A percentile compares a stretch with the other conserved stretches of the same genome.
phyloP scores from a whole-genome alignment of 2,113 vertebrate genomes.

The Lepus americanus region DNA sequence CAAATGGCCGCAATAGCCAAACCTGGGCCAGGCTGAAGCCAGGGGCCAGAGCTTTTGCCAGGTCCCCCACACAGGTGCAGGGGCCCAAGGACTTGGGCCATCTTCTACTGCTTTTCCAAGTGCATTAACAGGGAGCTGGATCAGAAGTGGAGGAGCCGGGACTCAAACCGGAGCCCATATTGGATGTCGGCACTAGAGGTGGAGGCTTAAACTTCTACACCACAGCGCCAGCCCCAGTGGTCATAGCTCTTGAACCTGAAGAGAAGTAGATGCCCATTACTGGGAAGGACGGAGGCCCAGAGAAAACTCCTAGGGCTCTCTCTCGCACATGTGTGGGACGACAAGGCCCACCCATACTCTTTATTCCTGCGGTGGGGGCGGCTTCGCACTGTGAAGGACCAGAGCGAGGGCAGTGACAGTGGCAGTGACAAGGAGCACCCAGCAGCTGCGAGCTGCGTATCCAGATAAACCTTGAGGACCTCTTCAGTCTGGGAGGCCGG shows the following conservation, averaged over 20 bases:
- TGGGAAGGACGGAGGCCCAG: not conserved
- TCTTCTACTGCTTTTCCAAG: no score
- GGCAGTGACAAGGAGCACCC: not conserved
- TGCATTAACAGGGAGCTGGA: no score
- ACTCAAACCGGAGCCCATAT: no score
- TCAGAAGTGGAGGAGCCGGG: no score
- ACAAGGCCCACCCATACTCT: not conserved
- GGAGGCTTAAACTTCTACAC: no score
- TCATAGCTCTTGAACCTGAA: not conserved
- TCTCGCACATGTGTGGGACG: not conserved
- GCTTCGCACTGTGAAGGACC: not conserved
- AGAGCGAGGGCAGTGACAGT: not conserved
- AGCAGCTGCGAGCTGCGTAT: rapidly evolving
- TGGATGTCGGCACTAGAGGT: no score
- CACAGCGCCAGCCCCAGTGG: no score
- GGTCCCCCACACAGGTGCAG: no score
- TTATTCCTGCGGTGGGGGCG: not conserved
- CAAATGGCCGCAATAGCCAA: no score
- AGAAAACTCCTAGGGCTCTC: not conserved
- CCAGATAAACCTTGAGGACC: not conserved
- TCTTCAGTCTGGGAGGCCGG: not conserved
- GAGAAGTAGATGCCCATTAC: not conserved
- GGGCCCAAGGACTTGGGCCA: no score
- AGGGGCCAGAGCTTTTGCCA: no score
- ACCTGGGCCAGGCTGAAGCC: no score